Evolutionary conservation across 2,797 vertebrate genomes (phyloP).

Genomic region (Catharus ustulatus): DNA sequence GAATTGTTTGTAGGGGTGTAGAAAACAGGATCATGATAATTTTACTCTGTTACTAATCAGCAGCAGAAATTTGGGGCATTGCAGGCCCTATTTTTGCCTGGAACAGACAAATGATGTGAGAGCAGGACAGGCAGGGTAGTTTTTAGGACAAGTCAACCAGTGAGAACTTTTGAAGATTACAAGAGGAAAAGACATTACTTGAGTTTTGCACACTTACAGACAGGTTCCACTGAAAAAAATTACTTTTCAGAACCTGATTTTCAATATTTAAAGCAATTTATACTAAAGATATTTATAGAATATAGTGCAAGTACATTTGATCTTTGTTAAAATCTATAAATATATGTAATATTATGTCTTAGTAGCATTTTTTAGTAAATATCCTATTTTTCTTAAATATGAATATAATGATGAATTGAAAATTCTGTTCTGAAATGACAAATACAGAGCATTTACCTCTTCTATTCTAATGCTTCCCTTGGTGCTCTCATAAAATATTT

Average conservation of each 20-base stretch:
- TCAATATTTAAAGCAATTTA: background rate
- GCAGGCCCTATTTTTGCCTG: background rate
- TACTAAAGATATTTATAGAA: background rate
- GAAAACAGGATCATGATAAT: background rate
- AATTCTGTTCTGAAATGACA: background rate
- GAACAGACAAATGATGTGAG: background rate
- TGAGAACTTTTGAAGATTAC: background rate
- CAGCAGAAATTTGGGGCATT: background rate
- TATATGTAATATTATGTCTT: background rate
- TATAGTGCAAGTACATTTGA: background rate
- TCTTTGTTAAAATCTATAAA: background rate
- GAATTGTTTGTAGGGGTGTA: background rate
- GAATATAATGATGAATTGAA: background rate
- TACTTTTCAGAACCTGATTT: background rate
- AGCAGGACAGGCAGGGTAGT: background rate
- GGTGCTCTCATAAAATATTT: background rate
- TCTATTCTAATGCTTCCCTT: background rate
- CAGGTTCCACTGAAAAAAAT: background rate
- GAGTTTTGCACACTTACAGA: background rate
- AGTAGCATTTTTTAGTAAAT: background rate
- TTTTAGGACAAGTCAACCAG: background rate
- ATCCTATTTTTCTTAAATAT: background rate
- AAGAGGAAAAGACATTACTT: background rate
- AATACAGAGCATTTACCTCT: background rate
- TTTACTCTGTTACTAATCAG: background rate